Evolutionary conservation across 30 jellyfish, hydroid and myxozoan species (phyloP), one percentile per base, ranked within the genome.

Genomic region (Clytia hemisphaerica): DNA sequence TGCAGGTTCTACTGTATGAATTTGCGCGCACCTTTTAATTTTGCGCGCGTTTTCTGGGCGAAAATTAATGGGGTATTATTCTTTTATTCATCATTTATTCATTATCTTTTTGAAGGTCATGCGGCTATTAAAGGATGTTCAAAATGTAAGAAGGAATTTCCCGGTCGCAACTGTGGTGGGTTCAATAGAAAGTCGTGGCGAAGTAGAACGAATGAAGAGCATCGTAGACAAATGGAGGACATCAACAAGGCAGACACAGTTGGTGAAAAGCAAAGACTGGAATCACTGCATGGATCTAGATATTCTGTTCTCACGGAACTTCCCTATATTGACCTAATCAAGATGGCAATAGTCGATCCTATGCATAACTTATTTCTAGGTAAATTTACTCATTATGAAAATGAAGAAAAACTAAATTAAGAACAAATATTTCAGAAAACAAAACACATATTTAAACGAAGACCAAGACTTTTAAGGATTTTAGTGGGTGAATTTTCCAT

Each of bases 101-200:
- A n/a, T n/a, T n/a, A n/a, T n/a, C n/a, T n/a, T n/a, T n/a, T n/a
- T n/a, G n/a, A n/a, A n/a, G n/a, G n/a, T n/a, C n/a, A n/a, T n/a
- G n/a, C n/a, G n/a, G n/a, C n/a, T n/a, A n/a, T n/a, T n/a, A 32
- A 22, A 19, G 78, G 78, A 16, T 66, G 78, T 40, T 66, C 78
- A 36, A 66, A 66, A 46, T 66, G 78, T 44, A 66, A 66, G 4
- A 66, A 66, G 44, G 14, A 28, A n/a, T 66, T 66, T 44, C 72
- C 78, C 44, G 78, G 78, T 15, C 45, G 65, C 6, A 44, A 12
- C 3, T 66, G 44, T 44, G 42, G 72, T 37, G 78, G 76, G 16
- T 66, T 66, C 32, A 42, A 66, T 24, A 66, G 42, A 14, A 73
- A 36, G 14, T 2, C 33, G 12, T 66, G 78, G 78, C 42, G 22